phyloP scores from a whole-genome alignment of 2,113 vertebrate species.

The Charadrius vociferus region DNA sequence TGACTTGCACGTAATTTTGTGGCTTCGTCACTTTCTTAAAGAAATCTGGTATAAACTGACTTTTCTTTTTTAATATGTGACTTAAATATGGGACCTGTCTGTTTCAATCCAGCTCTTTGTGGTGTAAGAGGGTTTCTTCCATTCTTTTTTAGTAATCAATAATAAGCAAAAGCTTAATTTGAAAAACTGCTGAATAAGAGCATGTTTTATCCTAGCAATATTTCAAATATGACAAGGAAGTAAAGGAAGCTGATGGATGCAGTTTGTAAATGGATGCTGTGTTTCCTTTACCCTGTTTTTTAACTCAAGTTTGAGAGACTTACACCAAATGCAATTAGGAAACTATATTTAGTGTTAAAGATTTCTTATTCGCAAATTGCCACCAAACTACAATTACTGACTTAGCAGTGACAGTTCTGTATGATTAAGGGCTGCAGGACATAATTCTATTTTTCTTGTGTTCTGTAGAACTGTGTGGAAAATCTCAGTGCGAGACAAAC shows the following conservation, averaged over 20 bases:
- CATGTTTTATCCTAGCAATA: neutral
- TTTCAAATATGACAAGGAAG: neutral
- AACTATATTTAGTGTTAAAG: neutral
- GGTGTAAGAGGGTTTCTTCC: neutral
- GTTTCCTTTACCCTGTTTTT: neutral
- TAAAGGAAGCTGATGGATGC: neutral
- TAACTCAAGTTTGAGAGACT: neutral
- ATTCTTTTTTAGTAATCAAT: neutral
- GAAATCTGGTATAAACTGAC: neutral
- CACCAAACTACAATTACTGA: neutral
- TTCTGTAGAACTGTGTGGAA: neutral
- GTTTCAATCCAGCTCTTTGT: neutral
- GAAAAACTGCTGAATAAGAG: neutral
- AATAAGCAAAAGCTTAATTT: neutral
- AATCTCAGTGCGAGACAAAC: neutral
- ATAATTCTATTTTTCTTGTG: neutral
- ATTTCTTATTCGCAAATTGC: neutral
- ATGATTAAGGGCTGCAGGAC: conserved; percentile 1
- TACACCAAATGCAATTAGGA: neutral
- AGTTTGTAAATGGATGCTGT: neutral
- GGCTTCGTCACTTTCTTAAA: neutral
- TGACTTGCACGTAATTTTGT: neutral
- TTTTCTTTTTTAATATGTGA: neutral
- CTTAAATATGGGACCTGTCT: neutral
- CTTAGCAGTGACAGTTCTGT: neutral